Conservation (phyloP, 2,888 invertebrate genomes). For the Leptinotarsa peninsularis region DNA sequence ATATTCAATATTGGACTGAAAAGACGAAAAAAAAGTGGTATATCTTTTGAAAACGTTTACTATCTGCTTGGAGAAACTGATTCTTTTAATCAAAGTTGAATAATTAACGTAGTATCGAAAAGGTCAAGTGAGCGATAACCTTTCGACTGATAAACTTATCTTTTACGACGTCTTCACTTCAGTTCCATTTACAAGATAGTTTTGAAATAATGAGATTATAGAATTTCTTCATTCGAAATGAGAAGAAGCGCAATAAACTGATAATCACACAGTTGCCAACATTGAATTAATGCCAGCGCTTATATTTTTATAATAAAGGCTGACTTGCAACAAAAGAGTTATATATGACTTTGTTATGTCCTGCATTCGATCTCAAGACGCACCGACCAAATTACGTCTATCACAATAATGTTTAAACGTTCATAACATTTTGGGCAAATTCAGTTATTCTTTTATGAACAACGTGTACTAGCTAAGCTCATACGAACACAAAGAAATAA, state of each 20-base stretch:
- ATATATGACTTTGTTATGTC: no score
- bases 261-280: slow-evolving; percentile 25
- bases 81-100: slow-evolving; percentile 30
- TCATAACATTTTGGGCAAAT: no score
- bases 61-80: slow-evolving; percentile 24
- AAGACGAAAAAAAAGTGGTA: slow-evolving; percentile 25
- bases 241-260: slow-evolving; percentile 27
- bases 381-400: no score
- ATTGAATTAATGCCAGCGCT: neutral
- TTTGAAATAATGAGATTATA: slow-evolving; percentile 23
- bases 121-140: slow-evolving; percentile 38
- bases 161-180: slow-evolving; percentile 24
- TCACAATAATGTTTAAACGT: no score
- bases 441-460: no score
- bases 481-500: no score
- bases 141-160: slow-evolving; percentile 26
- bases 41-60: neutral
- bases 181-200: slow-evolving; percentile 13
- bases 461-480: no score
- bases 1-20: slow-evolving; percentile 11
- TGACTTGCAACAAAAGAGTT: neutral
- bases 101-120: slow-evolving; percentile 37
- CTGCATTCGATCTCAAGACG: no score
- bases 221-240: slow-evolving; percentile 13
- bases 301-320: neutral